Evolutionary conservation across 2,797 vertebrate species (phyloP).

Genomic region (Hippocampus kuda): DNA sequence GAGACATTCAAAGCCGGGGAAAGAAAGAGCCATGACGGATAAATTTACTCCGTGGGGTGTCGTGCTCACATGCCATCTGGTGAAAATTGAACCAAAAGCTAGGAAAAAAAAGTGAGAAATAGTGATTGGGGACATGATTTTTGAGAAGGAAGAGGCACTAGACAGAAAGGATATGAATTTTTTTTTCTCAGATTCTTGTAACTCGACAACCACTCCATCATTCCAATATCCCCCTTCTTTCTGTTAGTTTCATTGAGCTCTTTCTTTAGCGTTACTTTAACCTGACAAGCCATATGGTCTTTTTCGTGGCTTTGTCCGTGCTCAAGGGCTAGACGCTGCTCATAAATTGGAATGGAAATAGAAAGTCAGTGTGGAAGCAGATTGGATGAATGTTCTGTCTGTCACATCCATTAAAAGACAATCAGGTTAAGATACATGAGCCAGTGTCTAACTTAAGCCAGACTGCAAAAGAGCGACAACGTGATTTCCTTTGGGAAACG

Average conservation of each 20-base stretch:
- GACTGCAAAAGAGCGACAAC: background rate
- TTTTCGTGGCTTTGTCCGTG: background rate
- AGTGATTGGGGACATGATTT: slow-evolving; percentile 40
- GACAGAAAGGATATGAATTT: background rate
- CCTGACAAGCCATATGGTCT: background rate
- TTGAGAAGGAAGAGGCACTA: slow-evolving; percentile 11
- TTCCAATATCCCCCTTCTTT: background rate
- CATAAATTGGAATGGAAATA: background rate
- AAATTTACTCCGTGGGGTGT: slow-evolving; percentile 54
- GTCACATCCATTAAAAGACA: background rate
- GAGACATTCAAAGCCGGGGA: slow-evolving; percentile 30
- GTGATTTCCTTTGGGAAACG: background rate
- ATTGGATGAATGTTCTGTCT: background rate
- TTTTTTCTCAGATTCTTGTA: background rate
- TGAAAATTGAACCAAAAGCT: slow-evolving; percentile 48
- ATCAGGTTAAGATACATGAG: background rate
- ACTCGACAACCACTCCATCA: background rate
- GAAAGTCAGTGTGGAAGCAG: background rate
- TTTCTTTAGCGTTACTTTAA: background rate
- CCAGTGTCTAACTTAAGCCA: background rate
- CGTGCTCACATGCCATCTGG: slow-evolving; percentile 57
- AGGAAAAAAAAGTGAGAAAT: slow-evolving; percentile 20
- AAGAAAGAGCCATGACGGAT: slow-evolving; percentile 49
- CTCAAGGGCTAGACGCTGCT: background rate
- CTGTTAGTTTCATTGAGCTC: background rate